These are phyloP conservation scores for Connochaetes taurinus DNA, from an alignment of 2,113 vertebrate genomes.

Conservation along the genomic window DNA sequence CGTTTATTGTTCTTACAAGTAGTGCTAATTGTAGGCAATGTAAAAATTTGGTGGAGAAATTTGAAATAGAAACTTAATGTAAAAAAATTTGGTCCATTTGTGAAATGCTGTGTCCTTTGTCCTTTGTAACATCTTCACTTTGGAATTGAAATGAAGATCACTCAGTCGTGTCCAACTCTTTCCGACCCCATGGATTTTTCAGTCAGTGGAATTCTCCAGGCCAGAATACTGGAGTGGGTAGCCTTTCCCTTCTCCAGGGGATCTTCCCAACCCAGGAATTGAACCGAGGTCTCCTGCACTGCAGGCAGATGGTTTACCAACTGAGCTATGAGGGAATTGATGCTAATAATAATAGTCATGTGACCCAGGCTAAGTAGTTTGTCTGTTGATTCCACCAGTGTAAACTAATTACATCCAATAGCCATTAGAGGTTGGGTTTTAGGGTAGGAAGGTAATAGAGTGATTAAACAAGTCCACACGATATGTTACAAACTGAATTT, in stretches of 20 bases:
- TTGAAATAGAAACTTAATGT: neutral
- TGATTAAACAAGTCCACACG: neutral
- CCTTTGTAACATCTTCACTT: conserved; percentile 2
- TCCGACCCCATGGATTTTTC: neutral
- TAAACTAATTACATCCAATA: neutral
- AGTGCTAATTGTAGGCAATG: neutral
- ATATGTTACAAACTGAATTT: neutral
- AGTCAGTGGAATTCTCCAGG: neutral
- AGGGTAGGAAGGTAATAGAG: neutral
- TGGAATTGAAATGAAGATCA: neutral
- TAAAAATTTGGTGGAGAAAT: conserved; percentile 4
- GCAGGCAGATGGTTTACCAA: neutral
- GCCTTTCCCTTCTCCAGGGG: neutral
- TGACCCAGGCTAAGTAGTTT: neutral
- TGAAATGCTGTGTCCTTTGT: neutral
- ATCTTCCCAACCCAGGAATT: neutral
- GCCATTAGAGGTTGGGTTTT: neutral
- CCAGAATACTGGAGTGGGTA: neutral
- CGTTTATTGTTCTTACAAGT: neutral
- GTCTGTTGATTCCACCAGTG: neutral
- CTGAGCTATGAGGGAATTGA: neutral
- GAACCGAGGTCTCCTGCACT: neutral
- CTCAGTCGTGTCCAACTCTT: neutral
- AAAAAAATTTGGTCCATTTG: neutral
- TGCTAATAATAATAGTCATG: neutral